These are phyloP conservation scores for Lepisosteus oculatus DNA, from an alignment of 2,113 vertebrate genomes.

Conservation along the genomic window DNA sequence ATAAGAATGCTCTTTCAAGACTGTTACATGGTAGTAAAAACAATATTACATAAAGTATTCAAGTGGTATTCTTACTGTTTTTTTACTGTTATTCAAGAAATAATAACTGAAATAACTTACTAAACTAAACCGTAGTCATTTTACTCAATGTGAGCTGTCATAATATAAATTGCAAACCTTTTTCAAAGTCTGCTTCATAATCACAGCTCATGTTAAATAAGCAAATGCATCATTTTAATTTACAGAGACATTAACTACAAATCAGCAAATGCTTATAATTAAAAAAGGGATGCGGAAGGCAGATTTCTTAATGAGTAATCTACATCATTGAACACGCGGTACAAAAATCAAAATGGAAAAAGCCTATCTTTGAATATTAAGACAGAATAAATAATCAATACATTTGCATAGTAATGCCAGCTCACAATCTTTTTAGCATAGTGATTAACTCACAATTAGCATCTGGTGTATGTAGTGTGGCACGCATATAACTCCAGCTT, in stretches of 20 bases:
- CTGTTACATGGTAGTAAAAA: neutral
- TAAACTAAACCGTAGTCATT: no score
- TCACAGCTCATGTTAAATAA: slow-evolving; percentile 4
- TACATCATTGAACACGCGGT: slow-evolving; percentile 33
- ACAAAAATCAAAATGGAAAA: slow-evolving; percentile 19
- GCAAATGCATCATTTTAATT: neutral
- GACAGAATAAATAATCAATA: slow-evolving; percentile 49
- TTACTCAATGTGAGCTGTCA: neutral
- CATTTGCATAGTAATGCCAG: slow-evolving; percentile 60
- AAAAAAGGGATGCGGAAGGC: slow-evolving; percentile 15
- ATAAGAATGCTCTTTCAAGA: no score
- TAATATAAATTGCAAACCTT: neutral
- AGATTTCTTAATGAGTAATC: slow-evolving; percentile 28
- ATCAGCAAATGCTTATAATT: slow-evolving; percentile 3
- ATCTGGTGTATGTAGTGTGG: slow-evolving; percentile 40
- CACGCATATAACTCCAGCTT: slow-evolving; percentile 36
- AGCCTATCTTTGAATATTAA: slow-evolving; percentile 43
- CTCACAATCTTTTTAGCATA: slow-evolving; percentile 59
- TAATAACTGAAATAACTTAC: no score
- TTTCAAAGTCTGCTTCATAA: neutral
- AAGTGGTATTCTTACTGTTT: no score
- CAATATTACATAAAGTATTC: neutral
- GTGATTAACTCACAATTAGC: slow-evolving; percentile 45
- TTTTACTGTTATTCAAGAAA: no score
- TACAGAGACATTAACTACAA: slow-evolving; percentile 6